Base-by-base conservation (phyloP, 2,888 invertebrate species). In the Octodonta nipae region DNA sequence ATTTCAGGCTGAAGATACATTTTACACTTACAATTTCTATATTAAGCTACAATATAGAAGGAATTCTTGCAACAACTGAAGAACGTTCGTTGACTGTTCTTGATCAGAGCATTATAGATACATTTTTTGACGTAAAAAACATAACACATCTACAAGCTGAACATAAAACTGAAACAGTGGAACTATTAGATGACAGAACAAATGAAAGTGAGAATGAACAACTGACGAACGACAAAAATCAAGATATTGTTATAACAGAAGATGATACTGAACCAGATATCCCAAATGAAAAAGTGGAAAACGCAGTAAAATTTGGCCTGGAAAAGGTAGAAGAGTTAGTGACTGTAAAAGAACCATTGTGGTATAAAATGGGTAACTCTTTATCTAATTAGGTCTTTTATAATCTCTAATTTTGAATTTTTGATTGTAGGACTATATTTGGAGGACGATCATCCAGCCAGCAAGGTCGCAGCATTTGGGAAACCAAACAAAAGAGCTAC, bases 401-500 rank as follows among this genome's bases (percentile, higher is more conserved):
- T 2, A 2, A 11, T 22, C 3, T 3, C 25, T 28, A 7, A 15
- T 4, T 3, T 13, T 4, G 4, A 11, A 11, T 16, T 28, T 31
- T 24, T 10, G 3, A 37, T 46, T 53, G 4, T 54, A 81, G 81
- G 80, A 28, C 57, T 78, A 4, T 73, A 70, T 63, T 56, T 82
- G 38, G 66, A 70, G 12, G 62, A 65, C 28, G 68, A 70, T 28
- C 72, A 78, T 48, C 80, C 81, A 4, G 80, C 77, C 1, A 68
- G 70, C 7, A 75, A 71, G 52, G 72, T 80, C 28, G 80, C 80
- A 0, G 72, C 74, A 1, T 81, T 82, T 61, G 80, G 79, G 53
- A 70, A 71, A 1, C 79, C 79, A 13, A 67, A 69, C 2, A 69
- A 71, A 27, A 71, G 71, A 50, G 71, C 75, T 0, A 66, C 67